Evolutionary conservation across 2,113 vertebrate genomes (phyloP), one percentile per base, ranked within the genome.

Genomic region (Lutjanus erythropterus): DNA sequence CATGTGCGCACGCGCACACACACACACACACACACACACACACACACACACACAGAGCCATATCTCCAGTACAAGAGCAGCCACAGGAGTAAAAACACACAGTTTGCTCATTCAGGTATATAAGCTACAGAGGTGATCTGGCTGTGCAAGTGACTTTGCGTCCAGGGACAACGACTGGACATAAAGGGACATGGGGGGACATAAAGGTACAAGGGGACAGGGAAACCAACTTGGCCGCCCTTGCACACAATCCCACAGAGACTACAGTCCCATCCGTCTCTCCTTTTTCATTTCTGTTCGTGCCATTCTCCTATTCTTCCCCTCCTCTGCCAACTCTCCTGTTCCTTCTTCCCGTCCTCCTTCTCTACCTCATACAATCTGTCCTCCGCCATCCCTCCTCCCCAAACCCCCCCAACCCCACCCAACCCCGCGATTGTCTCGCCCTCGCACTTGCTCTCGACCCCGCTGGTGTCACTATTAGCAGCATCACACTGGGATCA

Each of bases 221-320:
- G 73, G 77, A 73, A 72, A 86, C 88, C 95, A 95, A 95, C 96
- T 95, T 96, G 93, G 96, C 95, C 88, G 96, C 95, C 97, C 97
- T 97, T 98, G 96, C 92, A 89, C 88, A 95, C 93, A 96, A 95
- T 91, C 70, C 93, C 90, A 58, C 69, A 66, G 91, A 89, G 91
- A 90, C 86, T 68, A 15, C 77, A 53, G 86, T 89, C 88, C 82
- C 92, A 90, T 91, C 88, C 77, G 58, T 88, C 84, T 91, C 82
- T 81, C 76, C 80, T 78, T 84, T 71, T 68, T 64, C 82, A 69
- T 44, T 75, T 77, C 47, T 65, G 68, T 78, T 70, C 83, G 56
- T 2, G 35, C 15, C 66, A 23, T 75, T 83, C 49, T 67, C 78
- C 80, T 70, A 25, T 75, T 75, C 58, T 37, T 68, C 16, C 33